phyloP scores from a whole-genome alignment of 2,888 invertebrate genomes.

The Cotesia congregata region DNA sequence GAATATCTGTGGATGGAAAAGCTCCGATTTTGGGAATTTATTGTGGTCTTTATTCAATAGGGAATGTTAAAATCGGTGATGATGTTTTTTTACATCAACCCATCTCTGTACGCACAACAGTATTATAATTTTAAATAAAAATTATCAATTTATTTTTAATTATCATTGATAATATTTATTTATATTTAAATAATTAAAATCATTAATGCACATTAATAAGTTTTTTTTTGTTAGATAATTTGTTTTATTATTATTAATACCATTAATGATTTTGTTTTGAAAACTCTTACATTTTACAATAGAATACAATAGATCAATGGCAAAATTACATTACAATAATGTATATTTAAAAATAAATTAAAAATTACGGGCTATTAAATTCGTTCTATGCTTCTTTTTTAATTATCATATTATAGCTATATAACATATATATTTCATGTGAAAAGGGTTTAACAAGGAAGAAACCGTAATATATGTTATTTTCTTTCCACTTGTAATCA shows the following conservation, averaged over 20 bases:
- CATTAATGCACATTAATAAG: not conserved
- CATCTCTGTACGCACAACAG: slow-evolving; percentile 26
- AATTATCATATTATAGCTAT: not conserved
- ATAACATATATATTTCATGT: not conserved
- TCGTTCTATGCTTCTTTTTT: not conserved
- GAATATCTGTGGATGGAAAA: slow-evolving; percentile 59
- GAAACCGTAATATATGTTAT: not conserved
- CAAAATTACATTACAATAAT: slow-evolving; percentile 8
- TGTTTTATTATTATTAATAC: not conserved
- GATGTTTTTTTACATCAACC: slow-evolving; percentile 68
- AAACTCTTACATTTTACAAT: slow-evolving; percentile 3
- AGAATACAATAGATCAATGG: slow-evolving; percentile 4
- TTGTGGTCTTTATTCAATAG: slow-evolving; percentile 70
- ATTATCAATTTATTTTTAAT: not conserved
- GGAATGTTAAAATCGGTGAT: slow-evolving; percentile 72
- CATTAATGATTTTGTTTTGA: slow-evolving; percentile 4
- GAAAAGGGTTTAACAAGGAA: not conserved
- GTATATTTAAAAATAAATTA: not conserved
- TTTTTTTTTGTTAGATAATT: too few relatives aligned
- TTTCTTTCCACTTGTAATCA: not conserved
- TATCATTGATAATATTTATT: not conserved
- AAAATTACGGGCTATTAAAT: not conserved
- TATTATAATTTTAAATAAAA: slow-evolving; percentile 1
- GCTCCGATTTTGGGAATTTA: slow-evolving; percentile 72
- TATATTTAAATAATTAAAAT: not conserved